Conservation (phyloP, 64 coral and sea anemone genomes). For the Orbicella faveolata region DNA sequence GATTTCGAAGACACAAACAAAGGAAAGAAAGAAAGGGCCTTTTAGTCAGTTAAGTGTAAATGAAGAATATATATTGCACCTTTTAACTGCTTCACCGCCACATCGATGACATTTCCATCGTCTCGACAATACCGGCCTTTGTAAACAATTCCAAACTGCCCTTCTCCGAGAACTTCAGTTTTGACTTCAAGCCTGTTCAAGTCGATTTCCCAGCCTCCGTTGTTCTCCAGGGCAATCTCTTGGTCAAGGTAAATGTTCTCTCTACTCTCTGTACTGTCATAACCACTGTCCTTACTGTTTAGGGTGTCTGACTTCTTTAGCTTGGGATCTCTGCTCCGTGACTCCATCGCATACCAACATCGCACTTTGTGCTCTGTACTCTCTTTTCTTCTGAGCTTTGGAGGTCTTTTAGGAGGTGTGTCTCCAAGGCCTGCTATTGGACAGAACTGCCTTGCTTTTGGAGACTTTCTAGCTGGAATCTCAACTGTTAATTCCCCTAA, state of each 20-base stretch:
- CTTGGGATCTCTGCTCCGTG: neutral
- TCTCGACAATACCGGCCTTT: neutral
- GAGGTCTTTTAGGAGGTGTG: neutral
- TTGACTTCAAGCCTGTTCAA: neutral
- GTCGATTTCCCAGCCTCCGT: neutral
- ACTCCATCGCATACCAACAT: neutral
- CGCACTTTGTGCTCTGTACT: neutral
- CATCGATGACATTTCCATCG: neutral
- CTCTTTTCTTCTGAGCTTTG: neutral
- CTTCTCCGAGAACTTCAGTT: neutral
- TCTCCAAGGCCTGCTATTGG: neutral
- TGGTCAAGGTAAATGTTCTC: neutral
- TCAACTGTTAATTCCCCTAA: neutral
- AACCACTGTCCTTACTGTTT: neutral
- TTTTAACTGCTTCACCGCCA: conserved; percentile 27
- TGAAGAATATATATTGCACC: neutral
- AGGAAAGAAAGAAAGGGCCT: too few species aligned
- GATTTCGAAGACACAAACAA: neutral
- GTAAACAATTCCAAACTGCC: conserved; percentile 15
- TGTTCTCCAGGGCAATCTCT: neutral
- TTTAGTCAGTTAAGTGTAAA: neutral
- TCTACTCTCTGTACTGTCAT: conserved; percentile 1
- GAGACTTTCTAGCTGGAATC: neutral
- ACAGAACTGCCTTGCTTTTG: neutral
- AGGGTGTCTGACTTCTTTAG: neutral